These are phyloP conservation scores for Cirrhinus mrigala DNA, from an alignment of 2,797 vertebrate genomes.

Conservation along the genomic window DNA sequence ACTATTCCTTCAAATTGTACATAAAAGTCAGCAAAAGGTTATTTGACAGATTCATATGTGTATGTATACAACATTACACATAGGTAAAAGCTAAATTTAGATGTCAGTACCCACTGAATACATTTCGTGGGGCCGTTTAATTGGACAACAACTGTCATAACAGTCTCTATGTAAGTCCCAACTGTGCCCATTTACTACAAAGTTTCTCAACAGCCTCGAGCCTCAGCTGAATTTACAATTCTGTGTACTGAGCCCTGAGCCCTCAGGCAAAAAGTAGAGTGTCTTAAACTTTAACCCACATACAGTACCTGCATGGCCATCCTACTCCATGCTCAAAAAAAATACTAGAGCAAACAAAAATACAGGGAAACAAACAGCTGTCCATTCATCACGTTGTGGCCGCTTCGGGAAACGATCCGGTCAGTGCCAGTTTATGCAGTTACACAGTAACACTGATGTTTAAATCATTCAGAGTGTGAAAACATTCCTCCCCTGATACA, in stretches of 20 bases:
- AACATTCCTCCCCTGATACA: conserved; percentile 14
- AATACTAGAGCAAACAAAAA: conserved; percentile 6
- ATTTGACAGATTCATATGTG: not conserved
- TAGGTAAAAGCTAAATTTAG: conserved; percentile 23
- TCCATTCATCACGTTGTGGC: not conserved
- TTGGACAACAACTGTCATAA: conserved; percentile 18
- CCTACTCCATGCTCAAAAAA: not conserved
- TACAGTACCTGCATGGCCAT: not conserved
- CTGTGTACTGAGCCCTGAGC: conserved; percentile 33
- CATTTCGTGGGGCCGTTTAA: not conserved
- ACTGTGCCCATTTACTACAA: conserved; percentile 49
- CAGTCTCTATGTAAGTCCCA: conserved; percentile 35
- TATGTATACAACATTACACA: not conserved
- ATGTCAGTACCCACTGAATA: not conserved
- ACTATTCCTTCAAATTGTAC: not conserved
- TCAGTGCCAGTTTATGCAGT: not conserved
- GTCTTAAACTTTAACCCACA: conserved; percentile 31
- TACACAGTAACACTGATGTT: conserved; percentile 11
- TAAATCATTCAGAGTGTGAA: conserved; percentile 28
- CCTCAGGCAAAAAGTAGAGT: conserved; percentile 39
- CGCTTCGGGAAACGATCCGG: conserved; percentile 5
- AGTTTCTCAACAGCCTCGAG: conserved; percentile 22
- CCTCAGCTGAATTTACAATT: conserved; percentile 29
- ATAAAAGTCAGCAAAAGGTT: not conserved
- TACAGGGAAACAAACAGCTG: not conserved